Conservation (phyloP, 2,888 invertebrate species). For the Agrenia bidenticulata region DNA sequence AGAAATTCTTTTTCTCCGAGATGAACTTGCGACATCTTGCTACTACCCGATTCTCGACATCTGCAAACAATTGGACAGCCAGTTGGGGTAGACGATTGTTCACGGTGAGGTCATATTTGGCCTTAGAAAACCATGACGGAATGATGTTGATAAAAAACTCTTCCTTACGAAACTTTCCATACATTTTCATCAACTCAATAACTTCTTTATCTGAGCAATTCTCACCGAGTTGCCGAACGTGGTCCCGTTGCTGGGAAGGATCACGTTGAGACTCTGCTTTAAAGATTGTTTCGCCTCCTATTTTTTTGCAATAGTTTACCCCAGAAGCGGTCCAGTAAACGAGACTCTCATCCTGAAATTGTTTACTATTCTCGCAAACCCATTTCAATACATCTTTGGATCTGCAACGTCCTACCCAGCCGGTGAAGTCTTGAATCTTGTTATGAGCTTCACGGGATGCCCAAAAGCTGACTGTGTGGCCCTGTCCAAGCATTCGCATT, state of each 20-base stretch:
- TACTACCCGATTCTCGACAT: background rate
- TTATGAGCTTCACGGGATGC: slow-evolving; percentile 35
- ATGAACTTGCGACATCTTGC: slow-evolving; percentile 12
- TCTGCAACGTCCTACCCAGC: background rate
- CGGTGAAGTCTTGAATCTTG: slow-evolving; percentile 19
- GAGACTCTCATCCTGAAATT: slow-evolving; percentile 36
- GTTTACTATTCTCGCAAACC: slow-evolving; percentile 32
- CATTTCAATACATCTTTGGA: slow-evolving; percentile 38
- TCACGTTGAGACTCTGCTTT: background rate
- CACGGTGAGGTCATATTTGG: background rate
- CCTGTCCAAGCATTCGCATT: slow-evolving; percentile 39
- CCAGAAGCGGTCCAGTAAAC: slow-evolving; percentile 41
- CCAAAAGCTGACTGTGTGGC: slow-evolving; percentile 40
- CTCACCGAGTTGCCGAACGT: background rate
- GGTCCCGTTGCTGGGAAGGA: too few relatives aligned
- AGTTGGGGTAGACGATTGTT: background rate
- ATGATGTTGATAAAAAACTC: background rate
- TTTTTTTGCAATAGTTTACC: slow-evolving; percentile 31
- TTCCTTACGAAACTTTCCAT: slow-evolving; percentile 1
- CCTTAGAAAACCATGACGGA: slow-evolving; percentile 2
- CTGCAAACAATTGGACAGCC: background rate
- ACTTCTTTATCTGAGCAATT: slow-evolving; percentile 21
- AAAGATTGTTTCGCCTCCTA: slow-evolving; percentile 32
- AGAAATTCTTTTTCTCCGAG: slow-evolving; percentile 7
- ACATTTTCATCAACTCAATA: background rate